Evolutionary conservation across 2,797 vertebrate genomes (phyloP).

Genomic region (Ara ararauna): DNA sequence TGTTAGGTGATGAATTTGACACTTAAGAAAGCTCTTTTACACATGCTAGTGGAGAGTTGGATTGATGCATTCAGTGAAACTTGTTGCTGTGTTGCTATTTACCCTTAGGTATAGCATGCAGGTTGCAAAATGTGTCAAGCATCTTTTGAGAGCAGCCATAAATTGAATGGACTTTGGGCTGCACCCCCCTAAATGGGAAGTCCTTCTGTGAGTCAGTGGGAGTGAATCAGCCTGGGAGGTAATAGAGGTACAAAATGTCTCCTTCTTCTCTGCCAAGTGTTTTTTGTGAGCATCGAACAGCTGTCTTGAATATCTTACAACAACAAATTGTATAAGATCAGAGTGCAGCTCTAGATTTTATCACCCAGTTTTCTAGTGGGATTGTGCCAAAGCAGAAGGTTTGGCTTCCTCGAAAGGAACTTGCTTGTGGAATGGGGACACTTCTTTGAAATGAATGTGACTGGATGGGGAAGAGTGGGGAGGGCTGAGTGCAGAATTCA

Average conservation of each 20-base stretch:
- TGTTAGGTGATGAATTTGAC: neutral
- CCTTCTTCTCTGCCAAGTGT: neutral
- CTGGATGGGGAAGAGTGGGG: neutral
- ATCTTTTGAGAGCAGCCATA: neutral
- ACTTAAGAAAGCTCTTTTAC: neutral
- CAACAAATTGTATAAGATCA: neutral
- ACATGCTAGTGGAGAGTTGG: neutral
- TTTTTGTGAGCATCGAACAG: neutral
- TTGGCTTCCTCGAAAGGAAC: slow-evolving; percentile 10
- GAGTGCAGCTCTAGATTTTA: neutral
- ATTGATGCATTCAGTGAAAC: neutral
- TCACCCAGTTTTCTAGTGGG: neutral
- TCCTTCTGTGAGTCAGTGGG: neutral
- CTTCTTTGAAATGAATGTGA: neutral
- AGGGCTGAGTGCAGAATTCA: neutral
- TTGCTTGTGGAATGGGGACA: neutral
- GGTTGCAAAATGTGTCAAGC: neutral
- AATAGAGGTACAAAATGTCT: neutral
- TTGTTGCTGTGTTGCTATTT: neutral
- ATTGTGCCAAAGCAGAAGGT: slow-evolving; percentile 16
- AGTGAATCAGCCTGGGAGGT: neutral
- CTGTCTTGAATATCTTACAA: neutral
- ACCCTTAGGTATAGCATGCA: neutral
- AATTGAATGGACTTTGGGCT: neutral
- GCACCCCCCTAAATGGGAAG: neutral